These are phyloP conservation scores for Bursaphelenchus mucronatus DNA, from an alignment of 1,140 invertebrate species.

Conservation along the genomic window DNA sequence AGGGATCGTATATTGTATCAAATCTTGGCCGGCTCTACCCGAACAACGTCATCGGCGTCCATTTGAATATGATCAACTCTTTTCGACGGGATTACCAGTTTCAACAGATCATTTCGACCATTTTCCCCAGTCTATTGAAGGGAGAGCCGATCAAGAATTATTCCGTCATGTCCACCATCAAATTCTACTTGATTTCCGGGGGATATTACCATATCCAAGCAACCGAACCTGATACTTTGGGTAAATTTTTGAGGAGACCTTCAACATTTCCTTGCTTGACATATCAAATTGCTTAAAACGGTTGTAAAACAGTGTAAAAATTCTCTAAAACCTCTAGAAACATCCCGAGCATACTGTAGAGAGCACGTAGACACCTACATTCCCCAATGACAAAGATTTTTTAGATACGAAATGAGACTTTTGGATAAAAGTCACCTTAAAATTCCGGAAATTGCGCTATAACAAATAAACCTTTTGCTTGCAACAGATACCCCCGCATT, in stretches of 20 bases:
- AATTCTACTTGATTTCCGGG: slow-evolving; percentile 65
- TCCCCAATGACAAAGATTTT: no score
- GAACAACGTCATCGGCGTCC: slow-evolving; percentile 69
- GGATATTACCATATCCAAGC: slow-evolving; percentile 73
- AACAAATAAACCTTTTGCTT: not conserved
- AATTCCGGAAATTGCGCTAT: not conserved
- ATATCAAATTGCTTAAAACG: no score
- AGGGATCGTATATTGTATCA: slow-evolving; percentile 60
- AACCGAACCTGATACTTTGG: slow-evolving; percentile 74
- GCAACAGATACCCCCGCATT: not conserved
- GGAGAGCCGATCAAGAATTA: slow-evolving; percentile 64
- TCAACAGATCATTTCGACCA: slow-evolving; percentile 5
- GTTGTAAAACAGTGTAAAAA: no score
- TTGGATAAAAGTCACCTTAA: not conserved
- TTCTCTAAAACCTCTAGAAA: no score
- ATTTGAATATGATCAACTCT: slow-evolving; percentile 68
- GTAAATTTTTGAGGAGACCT: not conserved
- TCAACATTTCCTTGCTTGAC: no score
- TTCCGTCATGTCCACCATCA: slow-evolving; percentile 66
- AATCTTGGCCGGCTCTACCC: slow-evolving; percentile 70
- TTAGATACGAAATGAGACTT: no score
- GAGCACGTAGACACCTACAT: no score
- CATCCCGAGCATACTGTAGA: no score
- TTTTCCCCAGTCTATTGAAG: slow-evolving; percentile 65
- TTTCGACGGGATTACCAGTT: slow-evolving; percentile 62